Percentiles rank a stretch among this genome's conserved stretches.
Evolutionary conservation across 1,140 invertebrate genomes (phyloP).

Genomic region (Tetragnatha versicolor): DNA sequence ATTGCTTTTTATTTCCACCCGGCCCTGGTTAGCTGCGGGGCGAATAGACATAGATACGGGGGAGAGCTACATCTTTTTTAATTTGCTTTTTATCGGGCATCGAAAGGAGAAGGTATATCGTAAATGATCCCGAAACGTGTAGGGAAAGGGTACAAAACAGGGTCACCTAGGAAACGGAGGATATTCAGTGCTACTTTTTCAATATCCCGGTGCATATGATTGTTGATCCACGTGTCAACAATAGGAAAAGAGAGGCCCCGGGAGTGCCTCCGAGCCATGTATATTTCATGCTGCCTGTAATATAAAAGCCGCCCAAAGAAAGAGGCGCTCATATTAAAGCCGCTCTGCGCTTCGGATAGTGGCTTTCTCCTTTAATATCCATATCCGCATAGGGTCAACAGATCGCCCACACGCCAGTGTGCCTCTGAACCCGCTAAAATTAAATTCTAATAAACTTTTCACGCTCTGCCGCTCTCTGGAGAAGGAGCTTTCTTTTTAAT

Average conservation of each 20-base stretch:
- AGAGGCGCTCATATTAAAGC: constrained; percentile 51
- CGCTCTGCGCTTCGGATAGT: constrained; percentile 37
- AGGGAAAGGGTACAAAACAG: not conserved
- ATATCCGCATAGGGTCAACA: constrained; percentile 53
- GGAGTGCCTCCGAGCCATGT: constrained; percentile 37
- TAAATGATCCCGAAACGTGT: constrained; percentile 43
- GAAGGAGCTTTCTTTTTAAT: not conserved
- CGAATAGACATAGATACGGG: constrained; percentile 52
- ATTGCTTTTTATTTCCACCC: constrained; percentile 48
- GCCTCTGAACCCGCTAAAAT: constrained; percentile 38
- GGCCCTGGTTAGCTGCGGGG: constrained; percentile 18
- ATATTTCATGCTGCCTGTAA: constrained; percentile 54
- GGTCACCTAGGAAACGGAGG: constrained; percentile 33
- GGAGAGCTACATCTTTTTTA: constrained; percentile 47
- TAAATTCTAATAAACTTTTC: constrained; percentile 42
- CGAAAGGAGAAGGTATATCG: not conserved
- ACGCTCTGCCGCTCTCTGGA: not conserved
- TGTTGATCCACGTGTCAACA: constrained; percentile 52
- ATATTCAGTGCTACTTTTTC: constrained; percentile 54
- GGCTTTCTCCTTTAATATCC: constrained; percentile 53
- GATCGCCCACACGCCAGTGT: no score
- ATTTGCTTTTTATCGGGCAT: constrained; percentile 49
- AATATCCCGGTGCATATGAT: constrained; percentile 55
- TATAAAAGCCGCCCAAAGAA: constrained; percentile 41
- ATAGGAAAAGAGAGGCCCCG: constrained; percentile 27